Base-by-base conservation (phyloP, 1,140 invertebrate genomes). In the Cepaea nemoralis region DNA sequence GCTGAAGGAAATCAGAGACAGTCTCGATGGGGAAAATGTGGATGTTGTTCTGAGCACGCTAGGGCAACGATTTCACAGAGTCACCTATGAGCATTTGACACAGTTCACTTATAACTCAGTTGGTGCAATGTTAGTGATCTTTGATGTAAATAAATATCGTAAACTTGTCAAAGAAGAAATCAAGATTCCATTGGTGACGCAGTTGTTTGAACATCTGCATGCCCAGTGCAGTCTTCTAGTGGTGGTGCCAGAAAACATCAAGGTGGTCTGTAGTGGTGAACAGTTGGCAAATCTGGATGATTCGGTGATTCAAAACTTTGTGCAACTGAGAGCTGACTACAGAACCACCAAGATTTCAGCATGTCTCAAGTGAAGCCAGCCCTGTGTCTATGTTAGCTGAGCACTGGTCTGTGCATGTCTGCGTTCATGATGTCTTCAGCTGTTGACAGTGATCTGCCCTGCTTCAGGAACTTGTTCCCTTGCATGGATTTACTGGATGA, bases 51-150 rank as follows among this genome's bases (percentile, higher is more conserved):
- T 98, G 22, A 94, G 95, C 35, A 98, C 99, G 91, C 92, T 99
- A 1, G 98, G 98, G 0, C 94, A 95, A 33, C 93, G 97, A 71
- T 94, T 99, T 83, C 98, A 99, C 91, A 92, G 97, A 80, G 95
- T 97, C n/a, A 95, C 99, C 77, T 97, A 97, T 87, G 97, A 99
- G 86, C 98, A 99, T 92, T 92, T 99, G 59, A 95, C 96, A 85
- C 96, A 97, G 86, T 99, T 97, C 93, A 96, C 97, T 88, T 99
- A 98, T 88, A 99, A 97, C 92, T 96, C 96, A 31, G 94, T 97
- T 81, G 71, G 71, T 79, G 98, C 97, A 2, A 98, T 99, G 96
- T 95, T 97, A 90, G 96, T 96, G 1, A 98, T 99, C 83, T 99
- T 97, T 92, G 98, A 99, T 93, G 96, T 99, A 76, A 99, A 98